Conservation (phyloP, 2,113 vertebrate species). For the Orthonyx spaldingii region DNA sequence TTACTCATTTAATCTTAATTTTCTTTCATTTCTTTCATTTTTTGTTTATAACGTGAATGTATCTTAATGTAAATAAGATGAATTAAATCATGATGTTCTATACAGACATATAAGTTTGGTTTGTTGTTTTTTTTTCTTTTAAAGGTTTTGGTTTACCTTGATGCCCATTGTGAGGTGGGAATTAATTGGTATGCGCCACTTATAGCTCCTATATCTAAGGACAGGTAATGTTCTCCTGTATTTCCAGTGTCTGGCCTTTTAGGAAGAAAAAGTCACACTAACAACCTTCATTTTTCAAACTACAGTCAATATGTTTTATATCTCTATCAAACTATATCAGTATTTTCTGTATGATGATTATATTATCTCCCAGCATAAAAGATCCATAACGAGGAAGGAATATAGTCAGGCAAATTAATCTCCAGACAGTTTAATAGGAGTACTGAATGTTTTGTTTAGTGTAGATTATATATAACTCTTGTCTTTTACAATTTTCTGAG, state of each 20-base stretch:
- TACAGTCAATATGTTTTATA: background rate
- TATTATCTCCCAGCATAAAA: background rate
- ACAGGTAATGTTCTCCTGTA: constrained; percentile 83
- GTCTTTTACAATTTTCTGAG: background rate
- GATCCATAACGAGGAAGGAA: background rate
- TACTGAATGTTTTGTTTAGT: background rate
- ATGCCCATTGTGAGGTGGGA: constrained; percentile 97
- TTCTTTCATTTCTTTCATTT: too few relatives aligned
- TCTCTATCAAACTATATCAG: background rate
- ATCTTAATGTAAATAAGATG: background rate
- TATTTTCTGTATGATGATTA: background rate
- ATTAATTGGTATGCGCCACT: constrained; percentile 96
- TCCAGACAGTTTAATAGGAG: background rate
- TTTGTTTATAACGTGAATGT: background rate
- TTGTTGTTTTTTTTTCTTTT: constrained; percentile 38
- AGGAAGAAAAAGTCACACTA: background rate
- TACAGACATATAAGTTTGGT: background rate
- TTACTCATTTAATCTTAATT: background rate
- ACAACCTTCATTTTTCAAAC: background rate
- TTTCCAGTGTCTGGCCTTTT: background rate
- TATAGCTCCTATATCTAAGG: constrained; percentile 93
- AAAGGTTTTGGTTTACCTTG: constrained; percentile 95
- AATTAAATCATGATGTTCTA: background rate
- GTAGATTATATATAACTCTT: background rate
- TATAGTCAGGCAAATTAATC: background rate